phyloP scores from a whole-genome alignment of 2,113 vertebrate genomes.

The Microtus ochrogaster region DNA sequence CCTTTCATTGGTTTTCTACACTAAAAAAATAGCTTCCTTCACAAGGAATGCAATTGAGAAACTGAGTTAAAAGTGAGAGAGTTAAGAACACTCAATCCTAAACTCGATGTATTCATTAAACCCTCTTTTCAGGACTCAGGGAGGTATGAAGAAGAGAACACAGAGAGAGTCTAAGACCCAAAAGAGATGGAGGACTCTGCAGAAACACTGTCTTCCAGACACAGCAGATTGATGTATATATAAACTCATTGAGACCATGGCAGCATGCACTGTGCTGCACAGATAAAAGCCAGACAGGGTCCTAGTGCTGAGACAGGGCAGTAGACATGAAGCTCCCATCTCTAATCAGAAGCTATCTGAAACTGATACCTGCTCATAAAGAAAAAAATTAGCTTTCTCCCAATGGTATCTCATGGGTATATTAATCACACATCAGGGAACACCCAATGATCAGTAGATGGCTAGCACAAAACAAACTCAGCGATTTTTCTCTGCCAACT shows the following conservation, averaged over 20 bases:
- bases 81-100: not conserved
- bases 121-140: not conserved
- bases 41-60: constrained; percentile 3
- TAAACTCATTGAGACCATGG: not conserved
- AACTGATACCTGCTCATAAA: not conserved
- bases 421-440: not conserved
- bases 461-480: not conserved
- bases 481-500: not conserved
- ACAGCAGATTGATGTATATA: not conserved
- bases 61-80: not conserved
- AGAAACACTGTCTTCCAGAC: not conserved
- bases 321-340: not conserved
- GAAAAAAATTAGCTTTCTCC: not conserved
- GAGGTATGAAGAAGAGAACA: not conserved
- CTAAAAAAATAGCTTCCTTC: not conserved
- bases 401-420: not conserved
- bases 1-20: not conserved
- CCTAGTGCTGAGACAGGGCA: too few relatives aligned
- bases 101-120: not conserved
- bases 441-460: not conserved
- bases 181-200: not conserved
- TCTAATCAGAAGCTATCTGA: not conserved
- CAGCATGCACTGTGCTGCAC: not conserved
- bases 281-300: not conserved
- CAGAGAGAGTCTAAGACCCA: not conserved